Evolutionary conservation across 2,797 vertebrate genomes (phyloP).

Genomic region (Nasua narica): DNA sequence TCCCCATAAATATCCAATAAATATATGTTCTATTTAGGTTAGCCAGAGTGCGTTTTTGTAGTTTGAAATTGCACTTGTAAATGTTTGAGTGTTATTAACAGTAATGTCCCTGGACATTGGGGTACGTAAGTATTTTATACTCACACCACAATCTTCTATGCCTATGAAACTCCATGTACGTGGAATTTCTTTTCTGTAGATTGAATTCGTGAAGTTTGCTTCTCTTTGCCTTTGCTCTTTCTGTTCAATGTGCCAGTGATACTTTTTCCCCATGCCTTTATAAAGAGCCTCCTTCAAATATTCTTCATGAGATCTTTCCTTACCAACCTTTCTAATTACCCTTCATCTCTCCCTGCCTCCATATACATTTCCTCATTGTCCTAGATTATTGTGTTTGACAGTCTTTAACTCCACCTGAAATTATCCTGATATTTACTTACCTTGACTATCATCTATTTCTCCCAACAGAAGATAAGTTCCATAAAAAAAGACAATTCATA

Average conservation of each 20-base stretch:
- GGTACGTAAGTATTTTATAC: not conserved
- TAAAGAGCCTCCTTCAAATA: not conserved
- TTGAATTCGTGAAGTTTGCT: not conserved
- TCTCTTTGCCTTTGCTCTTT: not conserved
- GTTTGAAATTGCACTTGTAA: not conserved
- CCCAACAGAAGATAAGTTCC: not conserved
- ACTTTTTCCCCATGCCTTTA: not conserved
- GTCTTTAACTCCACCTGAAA: not conserved
- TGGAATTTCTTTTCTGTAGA: not conserved
- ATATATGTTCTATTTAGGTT: not conserved
- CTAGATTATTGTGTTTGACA: not conserved
- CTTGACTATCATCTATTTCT: not conserved
- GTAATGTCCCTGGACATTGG: not conserved
- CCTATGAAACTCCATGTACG: not conserved
- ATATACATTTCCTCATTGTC: not conserved
- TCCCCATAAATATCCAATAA: not conserved
- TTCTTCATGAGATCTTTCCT: not conserved
- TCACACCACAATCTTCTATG: not conserved
- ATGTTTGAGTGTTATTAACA: not conserved
- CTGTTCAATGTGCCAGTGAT: not conserved
- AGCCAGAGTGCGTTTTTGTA: not conserved
- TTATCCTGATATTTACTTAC: not conserved
- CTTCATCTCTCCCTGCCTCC: not conserved
- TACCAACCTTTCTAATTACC: not conserved
- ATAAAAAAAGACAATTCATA: not conserved